Conservation (phyloP, 2,888 invertebrate species). For the Pecten maximus region DNA sequence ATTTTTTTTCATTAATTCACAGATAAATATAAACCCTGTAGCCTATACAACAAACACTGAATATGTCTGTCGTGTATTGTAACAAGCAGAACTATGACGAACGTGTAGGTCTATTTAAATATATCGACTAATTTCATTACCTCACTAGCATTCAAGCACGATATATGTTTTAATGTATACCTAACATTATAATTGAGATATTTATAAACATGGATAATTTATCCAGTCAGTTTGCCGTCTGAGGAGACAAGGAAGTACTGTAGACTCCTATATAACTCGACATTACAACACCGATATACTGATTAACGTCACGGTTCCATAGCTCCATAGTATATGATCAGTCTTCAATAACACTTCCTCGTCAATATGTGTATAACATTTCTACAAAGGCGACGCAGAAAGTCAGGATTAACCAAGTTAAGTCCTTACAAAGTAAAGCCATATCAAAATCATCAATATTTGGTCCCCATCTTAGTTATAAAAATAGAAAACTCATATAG, state of each 20-base stretch:
- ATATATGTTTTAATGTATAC: too few relatives aligned
- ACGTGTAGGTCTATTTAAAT: too few relatives aligned
- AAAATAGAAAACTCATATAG: not conserved
- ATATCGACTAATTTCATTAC: too few relatives aligned
- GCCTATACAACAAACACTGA: too few relatives aligned
- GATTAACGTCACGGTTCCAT: not conserved
- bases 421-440: not conserved
- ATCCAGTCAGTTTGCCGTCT: not conserved
- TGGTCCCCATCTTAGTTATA: not conserved
- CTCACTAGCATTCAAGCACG: too few relatives aligned
- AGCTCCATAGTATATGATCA: not conserved
- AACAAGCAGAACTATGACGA: not conserved
- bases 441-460: not conserved
- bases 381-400: not conserved
- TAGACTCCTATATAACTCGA: not conserved
- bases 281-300: not conserved
- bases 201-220: too few relatives aligned
- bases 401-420: slow-evolving; percentile 16
- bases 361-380: not conserved
- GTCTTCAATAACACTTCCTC: slow-evolving; percentile 8
- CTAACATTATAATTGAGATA: too few relatives aligned
- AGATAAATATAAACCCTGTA: not conserved
- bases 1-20: not conserved
- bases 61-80: not conserved
- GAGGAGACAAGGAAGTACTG: not conserved